Percentiles rank a stretch among this genome's conserved stretches.
These are phyloP conservation scores for Chionoecetes opilio DNA, from an alignment of 1,140 invertebrate species.

Conservation along the genomic window DNA sequence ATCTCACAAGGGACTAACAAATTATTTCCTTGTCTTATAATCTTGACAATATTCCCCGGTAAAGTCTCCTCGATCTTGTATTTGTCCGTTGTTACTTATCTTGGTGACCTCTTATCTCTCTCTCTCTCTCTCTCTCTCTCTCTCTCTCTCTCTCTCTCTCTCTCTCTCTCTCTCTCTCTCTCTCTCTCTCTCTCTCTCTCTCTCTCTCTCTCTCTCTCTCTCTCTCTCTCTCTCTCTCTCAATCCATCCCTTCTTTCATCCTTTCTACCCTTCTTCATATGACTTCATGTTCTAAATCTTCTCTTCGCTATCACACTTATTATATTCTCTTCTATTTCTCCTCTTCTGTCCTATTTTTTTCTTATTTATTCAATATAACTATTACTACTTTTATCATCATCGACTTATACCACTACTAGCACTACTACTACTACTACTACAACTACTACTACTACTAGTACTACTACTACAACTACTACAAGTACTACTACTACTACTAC, in stretches of 20 bases:
- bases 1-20: neutral
- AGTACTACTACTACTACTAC: too few species aligned
- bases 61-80: conserved; percentile 6
- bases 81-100: conserved; percentile 10
- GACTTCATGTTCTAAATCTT: neutral
- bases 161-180: too few species aligned
- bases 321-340: neutral
- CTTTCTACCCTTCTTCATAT: neutral
- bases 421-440: too few species aligned
- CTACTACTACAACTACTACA: too few species aligned
- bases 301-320: too few species aligned
- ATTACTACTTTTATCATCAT: too few species aligned
- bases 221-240: too few species aligned
- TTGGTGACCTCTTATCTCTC: neutral
- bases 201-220: too few species aligned
- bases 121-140: neutral
- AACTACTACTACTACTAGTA: too few species aligned
- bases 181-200: too few species aligned
- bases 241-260: neutral
- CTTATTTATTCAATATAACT: neutral
- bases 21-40: conserved; percentile 20
- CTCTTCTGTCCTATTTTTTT: neutral
- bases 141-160: too few species aligned
- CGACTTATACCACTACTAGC: too few species aligned
- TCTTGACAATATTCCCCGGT: neutral